Evolutionary conservation across 2,113 vertebrate species (phyloP).

Genomic region (Rhinolophus ferrumequinum): DNA sequence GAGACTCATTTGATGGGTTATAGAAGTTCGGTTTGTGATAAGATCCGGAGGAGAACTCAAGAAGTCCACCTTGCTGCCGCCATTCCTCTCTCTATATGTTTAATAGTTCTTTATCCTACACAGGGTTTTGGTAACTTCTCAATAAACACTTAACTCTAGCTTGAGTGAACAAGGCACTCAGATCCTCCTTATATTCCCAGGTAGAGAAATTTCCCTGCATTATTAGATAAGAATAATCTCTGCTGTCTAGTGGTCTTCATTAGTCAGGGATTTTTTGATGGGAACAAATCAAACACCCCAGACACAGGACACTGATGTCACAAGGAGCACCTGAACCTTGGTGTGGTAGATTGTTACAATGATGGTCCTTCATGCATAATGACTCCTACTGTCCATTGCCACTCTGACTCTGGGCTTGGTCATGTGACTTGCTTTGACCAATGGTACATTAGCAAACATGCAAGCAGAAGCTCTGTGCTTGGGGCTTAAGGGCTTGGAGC

Average conservation of each 20-base stretch:
- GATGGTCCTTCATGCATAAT: fast-evolving
- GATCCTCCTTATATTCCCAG: not conserved
- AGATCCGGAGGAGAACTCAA: no score
- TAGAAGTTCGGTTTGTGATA: no score
- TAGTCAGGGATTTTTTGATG: not conserved
- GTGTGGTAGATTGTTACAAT: not conserved
- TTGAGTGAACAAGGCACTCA: not conserved
- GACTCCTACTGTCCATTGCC: no score
- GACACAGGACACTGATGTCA: not conserved
- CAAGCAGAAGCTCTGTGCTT: not conserved
- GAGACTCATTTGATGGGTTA: no score
- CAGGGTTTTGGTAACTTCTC: not conserved
- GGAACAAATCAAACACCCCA: not conserved
- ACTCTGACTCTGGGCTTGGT: not conserved
- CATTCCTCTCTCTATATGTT: no score
- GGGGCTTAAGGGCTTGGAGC: not conserved
- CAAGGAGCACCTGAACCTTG: not conserved
- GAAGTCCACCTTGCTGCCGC: no score
- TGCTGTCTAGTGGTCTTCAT: not conserved
- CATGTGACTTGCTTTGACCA: not conserved
- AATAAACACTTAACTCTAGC: not conserved
- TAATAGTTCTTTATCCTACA: not conserved
- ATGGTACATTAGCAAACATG: not conserved
- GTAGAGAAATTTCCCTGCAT: not conserved
- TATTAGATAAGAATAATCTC: not conserved